These are phyloP conservation scores for Agrypnia vestita DNA, from an alignment of 1,140 invertebrate genomes.

Conservation along the genomic window DNA sequence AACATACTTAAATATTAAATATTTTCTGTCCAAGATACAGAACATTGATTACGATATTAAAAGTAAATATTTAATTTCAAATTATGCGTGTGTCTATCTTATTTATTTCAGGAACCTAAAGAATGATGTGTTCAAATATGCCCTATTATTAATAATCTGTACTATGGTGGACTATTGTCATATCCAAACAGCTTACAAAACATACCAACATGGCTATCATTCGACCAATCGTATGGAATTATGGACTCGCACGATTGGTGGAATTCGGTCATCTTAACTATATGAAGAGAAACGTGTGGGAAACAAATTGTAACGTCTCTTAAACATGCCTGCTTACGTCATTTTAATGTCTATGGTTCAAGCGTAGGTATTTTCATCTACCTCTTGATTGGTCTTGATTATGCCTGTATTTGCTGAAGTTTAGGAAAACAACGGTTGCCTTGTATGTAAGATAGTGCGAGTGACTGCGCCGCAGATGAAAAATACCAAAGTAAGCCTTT, in stretches of 20 bases:
- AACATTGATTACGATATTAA: too few relatives aligned
- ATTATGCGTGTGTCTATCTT: constrained; percentile 65
- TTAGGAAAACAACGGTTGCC: constrained; percentile 73
- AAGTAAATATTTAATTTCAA: too few relatives aligned
- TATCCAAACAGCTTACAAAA: background rate
- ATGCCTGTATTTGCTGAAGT: constrained; percentile 62
- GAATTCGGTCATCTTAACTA: constrained; percentile 3
- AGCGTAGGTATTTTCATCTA: constrained; percentile 44
- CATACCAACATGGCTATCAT: background rate
- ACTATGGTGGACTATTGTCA: background rate
- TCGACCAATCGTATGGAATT: constrained; percentile 1
- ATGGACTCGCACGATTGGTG: constrained; percentile 62
- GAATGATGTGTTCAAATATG: background rate
- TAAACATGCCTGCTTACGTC: constrained; percentile 35
- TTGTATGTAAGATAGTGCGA: constrained; percentile 72
- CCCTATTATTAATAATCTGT: background rate
- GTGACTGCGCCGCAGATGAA: constrained; percentile 73
- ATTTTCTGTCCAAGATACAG: too few relatives aligned
- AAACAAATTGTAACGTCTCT: constrained; percentile 11
- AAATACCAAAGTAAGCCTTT: constrained; percentile 63
- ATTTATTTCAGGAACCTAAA: too few relatives aligned
- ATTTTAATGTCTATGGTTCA: constrained; percentile 40
- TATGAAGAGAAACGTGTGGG: background rate
- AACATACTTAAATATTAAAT: too few relatives aligned
- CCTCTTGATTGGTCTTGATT: constrained; percentile 43